Evolutionary conservation across 2,113 vertebrate species (phyloP).

Genomic region (Diadophis punctatus): DNA sequence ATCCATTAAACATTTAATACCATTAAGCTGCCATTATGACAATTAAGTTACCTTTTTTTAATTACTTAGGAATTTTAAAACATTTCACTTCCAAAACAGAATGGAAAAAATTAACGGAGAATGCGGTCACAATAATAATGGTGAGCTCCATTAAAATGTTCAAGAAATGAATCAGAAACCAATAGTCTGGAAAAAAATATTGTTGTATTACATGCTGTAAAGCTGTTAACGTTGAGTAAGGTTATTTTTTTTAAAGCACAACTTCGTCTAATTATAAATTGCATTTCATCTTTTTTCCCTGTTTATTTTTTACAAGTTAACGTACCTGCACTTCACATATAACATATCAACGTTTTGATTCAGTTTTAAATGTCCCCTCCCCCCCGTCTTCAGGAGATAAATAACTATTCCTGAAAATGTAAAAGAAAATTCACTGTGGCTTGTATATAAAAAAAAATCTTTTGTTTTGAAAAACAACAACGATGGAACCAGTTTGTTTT

Average conservation of each 20-base stretch:
- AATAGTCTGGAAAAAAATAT: slow-evolving; percentile 32
- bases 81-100: slow-evolving; percentile 33
- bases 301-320: slow-evolving; percentile 42
- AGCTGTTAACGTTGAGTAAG: slow-evolving; percentile 31
- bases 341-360: slow-evolving; percentile 48
- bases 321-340: slow-evolving; percentile 37
- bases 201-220: slow-evolving; percentile 37
- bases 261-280: slow-evolving; percentile 37
- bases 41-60: slow-evolving; percentile 14
- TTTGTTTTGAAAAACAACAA: slow-evolving; percentile 50
- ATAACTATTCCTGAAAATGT: slow-evolving; percentile 44
- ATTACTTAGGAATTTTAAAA: slow-evolving; percentile 32
- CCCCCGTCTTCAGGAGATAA: slow-evolving; percentile 37
- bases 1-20: slow-evolving; percentile 15
- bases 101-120: slow-evolving; percentile 33
- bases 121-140: slow-evolving; percentile 20
- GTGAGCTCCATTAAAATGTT: slow-evolving; percentile 34
- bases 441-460: slow-evolving; percentile 55
- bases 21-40: slow-evolving; percentile 27
- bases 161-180: slow-evolving; percentile 36
- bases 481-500: slow-evolving; percentile 56
- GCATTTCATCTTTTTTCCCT: slow-evolving; percentile 44
- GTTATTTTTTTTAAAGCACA: slow-evolving; percentile 42
- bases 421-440: slow-evolving; percentile 59
- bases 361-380: slow-evolving; percentile 49